Evolutionary conservation across 2,797 vertebrate species (phyloP), one percentile per base, ranked within the genome.

Genomic region (Amphiprion clarkii): DNA sequence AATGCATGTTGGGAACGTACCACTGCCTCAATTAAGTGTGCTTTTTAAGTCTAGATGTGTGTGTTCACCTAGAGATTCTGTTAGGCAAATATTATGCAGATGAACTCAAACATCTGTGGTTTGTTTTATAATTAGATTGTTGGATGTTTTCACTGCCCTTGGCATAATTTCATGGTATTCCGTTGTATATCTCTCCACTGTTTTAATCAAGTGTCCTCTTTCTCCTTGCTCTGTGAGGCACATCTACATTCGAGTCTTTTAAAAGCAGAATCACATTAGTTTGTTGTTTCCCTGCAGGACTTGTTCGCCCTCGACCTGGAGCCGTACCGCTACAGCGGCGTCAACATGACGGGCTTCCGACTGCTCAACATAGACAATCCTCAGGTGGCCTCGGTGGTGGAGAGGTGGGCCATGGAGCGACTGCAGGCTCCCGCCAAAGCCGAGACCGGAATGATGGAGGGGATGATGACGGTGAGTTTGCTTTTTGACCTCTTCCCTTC

Each of bases 341-440:
- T 99, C 67, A 98, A 99, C 83, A 98, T 99, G 97, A 99, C 98
- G 0, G 98, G 98, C 0, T 99, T 99, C 77, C 95, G 98, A n/a
- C 94, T 99, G 65, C 96, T 99, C 29, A 97, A 98, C 76, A 92
- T 96, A 0, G 98, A 98, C 74, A 96, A 92, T 76, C 95, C 96
- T 0, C 94, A 95, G 0, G 97, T 99, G 83, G 94, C 97, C 0
- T 95, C 96, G 0, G 95, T 99, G 86, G 93, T 98, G 83, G 97
- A 98, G 81, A 96, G 95, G 87, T 99, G 98, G 98, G 96, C 97
- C n/a, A 96, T 97, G 97, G 98, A 99, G 82, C 94, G 97, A 23
- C 84, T 98, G 61, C 98, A 98, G 92, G 95, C 96, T 0, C 96
- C 97, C 0, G 95, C 96, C 2, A 96, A 95, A 84, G 94, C 95